Conservation (phyloP, 2,888 invertebrate genomes). For the Tetragnatha montana region DNA sequence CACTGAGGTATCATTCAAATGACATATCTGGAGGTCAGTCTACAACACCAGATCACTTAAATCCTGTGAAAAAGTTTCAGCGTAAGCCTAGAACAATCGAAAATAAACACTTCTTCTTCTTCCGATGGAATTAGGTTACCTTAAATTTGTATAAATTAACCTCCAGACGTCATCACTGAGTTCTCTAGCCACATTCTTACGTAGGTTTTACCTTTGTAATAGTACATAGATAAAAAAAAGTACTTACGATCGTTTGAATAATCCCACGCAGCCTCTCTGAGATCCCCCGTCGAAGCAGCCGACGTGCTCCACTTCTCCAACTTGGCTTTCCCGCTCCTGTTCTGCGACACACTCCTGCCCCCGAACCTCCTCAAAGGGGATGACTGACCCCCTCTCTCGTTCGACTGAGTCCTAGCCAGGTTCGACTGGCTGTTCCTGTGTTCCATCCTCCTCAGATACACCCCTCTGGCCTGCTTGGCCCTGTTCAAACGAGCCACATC, state of each 20-base stretch:
- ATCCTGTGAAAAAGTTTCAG: too few relatives aligned
- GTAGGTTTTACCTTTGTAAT: too few relatives aligned
- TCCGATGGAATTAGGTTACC: too few relatives aligned
- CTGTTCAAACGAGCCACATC: slow-evolving; percentile 29
- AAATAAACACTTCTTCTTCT: too few relatives aligned
- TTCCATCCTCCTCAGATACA: slow-evolving; percentile 66
- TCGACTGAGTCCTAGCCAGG: slow-evolving; percentile 44
- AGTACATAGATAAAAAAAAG: background rate
- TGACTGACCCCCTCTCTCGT: slow-evolving; percentile 37
- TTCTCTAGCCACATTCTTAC: too few relatives aligned
- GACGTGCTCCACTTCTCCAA: slow-evolving; percentile 65
- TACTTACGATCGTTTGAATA: slow-evolving; percentile 66
- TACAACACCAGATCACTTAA: too few relatives aligned
- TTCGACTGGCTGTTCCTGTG: slow-evolving; percentile 60
- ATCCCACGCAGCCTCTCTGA: slow-evolving; percentile 67
- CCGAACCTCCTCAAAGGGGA: background rate
- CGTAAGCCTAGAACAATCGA: too few relatives aligned
- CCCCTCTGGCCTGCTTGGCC: slow-evolving; percentile 56
- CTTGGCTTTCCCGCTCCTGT: slow-evolving; percentile 27
- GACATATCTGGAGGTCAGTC: too few relatives aligned
- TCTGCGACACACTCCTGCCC: slow-evolving; percentile 48
- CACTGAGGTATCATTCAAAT: too few relatives aligned
- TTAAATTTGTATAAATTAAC: too few relatives aligned
- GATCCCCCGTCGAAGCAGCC: slow-evolving; percentile 65
- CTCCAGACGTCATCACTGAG: too few relatives aligned